Evolutionary conservation across 1,140 invertebrate species (phyloP), one percentile per base, ranked within the genome.

Genomic region (Brachionus calyciflorus): DNA sequence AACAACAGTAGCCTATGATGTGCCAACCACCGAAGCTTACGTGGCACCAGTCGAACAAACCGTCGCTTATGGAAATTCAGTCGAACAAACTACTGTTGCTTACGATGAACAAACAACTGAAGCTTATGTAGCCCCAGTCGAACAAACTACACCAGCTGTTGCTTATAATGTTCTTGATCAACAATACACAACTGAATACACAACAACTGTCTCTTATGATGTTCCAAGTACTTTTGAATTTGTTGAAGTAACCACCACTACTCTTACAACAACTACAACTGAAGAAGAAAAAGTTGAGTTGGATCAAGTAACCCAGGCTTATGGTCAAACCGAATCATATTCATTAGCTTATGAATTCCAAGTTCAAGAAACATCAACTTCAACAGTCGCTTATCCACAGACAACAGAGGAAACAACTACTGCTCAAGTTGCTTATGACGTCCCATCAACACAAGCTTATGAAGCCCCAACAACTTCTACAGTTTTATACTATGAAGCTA

Each of bases 41-140:
- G 44, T 14, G 2, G 9, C 44, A 7, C 33, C 60, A 44, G 19
- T 26, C 19, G 40, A 65, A 65, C 24, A 37, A 9, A 65, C 60
- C 14, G 30, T 17, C 2, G 55, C 33, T 2, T 37, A 30, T n/a
- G 55, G 9, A n/a, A n/a, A 17, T 0, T 30, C 26, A 60, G 53
- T 28, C 3, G 19, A 44, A 12, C 9, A n/a, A 17, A 65, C 60
- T 3, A 65, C 60, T 26, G 60, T 65, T 4, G 12, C 60, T 6
- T 65, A 65, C 10, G 7, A 44, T 44, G 37, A 44, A 65, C 7
- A 19, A 65, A 65, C 60, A 65, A 44, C 57, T 21, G 17, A n/a
- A 7, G 30, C 37, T 5, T 6, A n/a, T 7, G n/a, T 10, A 14
- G 44, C n/a, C 9, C 9, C 44, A 46, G 44, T 46, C 5, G n/a